Base-by-base conservation (phyloP, 2,888 invertebrate genomes). In the Copidosoma aretas region DNA sequence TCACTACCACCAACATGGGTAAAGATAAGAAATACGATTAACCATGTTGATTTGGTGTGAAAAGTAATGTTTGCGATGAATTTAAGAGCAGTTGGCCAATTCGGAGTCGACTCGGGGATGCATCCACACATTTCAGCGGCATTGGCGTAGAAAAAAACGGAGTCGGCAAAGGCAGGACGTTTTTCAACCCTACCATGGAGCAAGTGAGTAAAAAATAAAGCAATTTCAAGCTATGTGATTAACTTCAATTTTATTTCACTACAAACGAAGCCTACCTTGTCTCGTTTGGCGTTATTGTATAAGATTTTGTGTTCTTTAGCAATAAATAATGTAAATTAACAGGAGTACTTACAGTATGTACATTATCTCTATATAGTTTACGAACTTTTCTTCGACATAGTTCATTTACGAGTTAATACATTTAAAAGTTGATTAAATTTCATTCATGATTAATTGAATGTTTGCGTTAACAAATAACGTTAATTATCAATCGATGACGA, bases 281-380 rank as follows among this genome's bases (percentile, higher is more conserved):
- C 24, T 25, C 25, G 25, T 25, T 17, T 14, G 21, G 15, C 58
- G 32, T n/a, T 52, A 51, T 60, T 51, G 8, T 54, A 12, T 62
- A 60, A 66, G 21, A 52, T n/a, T n/a, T n/a, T 56, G 63, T 54
- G 46, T 22, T 15, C 22, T 46, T 46, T 70, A 43, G 60, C 46
- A 62, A 67, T 71, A 67, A 71, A 64, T 71, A 64, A 59, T 41
- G 17, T 64, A 62, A 21, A 71, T 64, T 64, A 52, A 71, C 15
- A 17, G 14, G 62, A 65, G 62, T 70, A 71, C 64, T 62, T 71
- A 71, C 64, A 71, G 17, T 60, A 62, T 71, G 61, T 71, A 62
- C 64, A 67, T 51, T 46, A 46, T 46, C 15, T 46, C 12, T 46
- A 17, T 46, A 17, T 3, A 12, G 12, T 46, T 46, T 46, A 12